Conservation (phyloP, 2,888 invertebrate species). For the Drosophila ustulata region DNA sequence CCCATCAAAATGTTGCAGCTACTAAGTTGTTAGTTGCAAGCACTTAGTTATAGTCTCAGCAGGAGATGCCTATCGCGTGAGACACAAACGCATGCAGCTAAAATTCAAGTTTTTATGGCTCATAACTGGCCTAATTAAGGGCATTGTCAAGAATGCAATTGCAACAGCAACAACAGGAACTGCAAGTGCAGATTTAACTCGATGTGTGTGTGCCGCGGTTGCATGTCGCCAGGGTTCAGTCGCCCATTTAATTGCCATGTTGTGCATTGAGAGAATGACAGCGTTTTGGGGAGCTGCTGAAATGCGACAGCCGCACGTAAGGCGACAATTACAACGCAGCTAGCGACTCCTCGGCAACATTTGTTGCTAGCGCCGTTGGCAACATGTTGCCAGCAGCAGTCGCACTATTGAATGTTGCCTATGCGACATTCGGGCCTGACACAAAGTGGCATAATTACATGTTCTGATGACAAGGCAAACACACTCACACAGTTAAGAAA, state of each 20-base stretch:
- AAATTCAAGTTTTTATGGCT: slow-evolving; percentile 61
- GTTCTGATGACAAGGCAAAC: slow-evolving; percentile 73
- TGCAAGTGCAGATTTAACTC: slow-evolving; percentile 47
- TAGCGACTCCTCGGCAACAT: slow-evolving; percentile 21
- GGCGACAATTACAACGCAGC: slow-evolving; percentile 61
- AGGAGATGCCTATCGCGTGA: slow-evolving; percentile 68
- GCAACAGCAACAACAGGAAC: slow-evolving; percentile 18
- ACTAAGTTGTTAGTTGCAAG: slow-evolving; percentile 23
- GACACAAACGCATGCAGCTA: slow-evolving; percentile 30
- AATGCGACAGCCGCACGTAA: slow-evolving; percentile 68
- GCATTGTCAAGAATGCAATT: slow-evolving; percentile 65
- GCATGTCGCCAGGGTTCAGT: slow-evolving; percentile 79
- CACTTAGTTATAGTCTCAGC: slow-evolving; percentile 34
- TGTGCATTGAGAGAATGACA: slow-evolving; percentile 55
- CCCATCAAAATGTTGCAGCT: slow-evolving; percentile 22
- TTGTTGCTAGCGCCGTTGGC: slow-evolving; percentile 36
- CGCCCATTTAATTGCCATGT: slow-evolving; percentile 76
- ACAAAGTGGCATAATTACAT: slow-evolving; percentile 82
- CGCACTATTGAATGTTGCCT: slow-evolving; percentile 14
- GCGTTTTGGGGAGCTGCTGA: slow-evolving; percentile 55
- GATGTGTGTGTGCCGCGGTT: slow-evolving; percentile 31
- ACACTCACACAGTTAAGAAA: slow-evolving; percentile 28
- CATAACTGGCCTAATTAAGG: slow-evolving; percentile 76
- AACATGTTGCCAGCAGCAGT: slow-evolving; percentile 28
- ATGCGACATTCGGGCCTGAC: slow-evolving; percentile 49